phyloP scores from a whole-genome alignment of 2,797 vertebrate genomes.

The Distichodus sexfasciatus region DNA sequence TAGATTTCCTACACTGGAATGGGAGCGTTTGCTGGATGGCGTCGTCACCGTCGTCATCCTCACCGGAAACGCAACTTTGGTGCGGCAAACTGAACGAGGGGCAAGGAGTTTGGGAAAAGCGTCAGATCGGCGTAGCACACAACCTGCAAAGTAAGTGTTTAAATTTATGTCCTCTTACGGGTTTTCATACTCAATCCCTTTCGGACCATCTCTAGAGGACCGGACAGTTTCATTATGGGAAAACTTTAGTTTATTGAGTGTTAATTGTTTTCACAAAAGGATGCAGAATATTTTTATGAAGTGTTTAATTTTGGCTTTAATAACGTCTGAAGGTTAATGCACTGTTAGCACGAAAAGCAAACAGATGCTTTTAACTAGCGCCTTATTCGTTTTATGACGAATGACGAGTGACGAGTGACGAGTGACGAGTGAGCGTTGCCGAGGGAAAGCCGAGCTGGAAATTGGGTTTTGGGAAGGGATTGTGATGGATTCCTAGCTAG shows the following conservation, averaged over 20 bases:
- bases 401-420: not conserved
- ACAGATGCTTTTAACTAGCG: not conserved
- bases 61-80: too few species aligned
- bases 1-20: constrained; percentile 76
- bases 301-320: constrained; percentile 36
- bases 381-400: not conserved
- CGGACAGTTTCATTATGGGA: too few species aligned
- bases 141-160: constrained; percentile 78
- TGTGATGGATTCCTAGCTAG: too few species aligned
- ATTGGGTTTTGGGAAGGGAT: too few species aligned
- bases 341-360: not conserved
- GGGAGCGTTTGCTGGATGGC: constrained; percentile 79
- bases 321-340: constrained; percentile 22
- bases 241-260: constrained; percentile 8
- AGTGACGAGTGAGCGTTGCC: not conserved
- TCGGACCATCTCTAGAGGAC: too few species aligned
- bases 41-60: constrained; percentile 67
- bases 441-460: too few species aligned
- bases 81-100: constrained; percentile 69
- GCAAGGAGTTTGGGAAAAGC: constrained; percentile 64
- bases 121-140: constrained; percentile 67
- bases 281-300: constrained; percentile 6
- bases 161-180: too few species aligned
- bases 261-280: constrained; percentile 20
- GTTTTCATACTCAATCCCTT: too few species aligned